These are phyloP conservation scores for Notothenia coriiceps DNA, from an alignment of 2,113 vertebrate genomes.

Conservation along the genomic window DNA sequence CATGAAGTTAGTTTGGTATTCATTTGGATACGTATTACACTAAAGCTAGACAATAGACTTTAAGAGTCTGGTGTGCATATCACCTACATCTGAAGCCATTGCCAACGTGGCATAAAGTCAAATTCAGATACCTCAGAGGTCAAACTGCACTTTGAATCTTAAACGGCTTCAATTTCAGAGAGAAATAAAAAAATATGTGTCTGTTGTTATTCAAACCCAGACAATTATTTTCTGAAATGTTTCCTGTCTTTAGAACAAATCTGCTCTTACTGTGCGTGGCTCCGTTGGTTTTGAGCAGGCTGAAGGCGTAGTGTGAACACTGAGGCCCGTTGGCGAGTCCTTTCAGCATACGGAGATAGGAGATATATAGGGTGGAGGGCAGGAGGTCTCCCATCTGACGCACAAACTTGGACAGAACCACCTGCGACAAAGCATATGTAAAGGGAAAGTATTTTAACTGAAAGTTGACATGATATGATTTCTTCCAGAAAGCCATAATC, in stretches of 20 bases:
- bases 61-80: neutral
- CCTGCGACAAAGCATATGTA: slow-evolving; percentile 81
- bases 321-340: slow-evolving; percentile 94
- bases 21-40: neutral
- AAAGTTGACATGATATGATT: too few species aligned
- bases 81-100: neutral
- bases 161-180: neutral
- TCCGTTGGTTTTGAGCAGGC: slow-evolving; percentile 96
- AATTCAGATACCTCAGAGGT: neutral
- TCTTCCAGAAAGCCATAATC: neutral
- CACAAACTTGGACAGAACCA: slow-evolving; percentile 98
- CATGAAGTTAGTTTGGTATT: neutral
- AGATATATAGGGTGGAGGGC: slow-evolving; percentile 94
- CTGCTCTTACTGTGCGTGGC: slow-evolving; percentile 90
- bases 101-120: neutral
- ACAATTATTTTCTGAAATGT: neutral
- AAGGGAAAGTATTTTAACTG: neutral
- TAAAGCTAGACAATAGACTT: neutral
- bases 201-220: neutral
- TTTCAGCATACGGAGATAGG: slow-evolving; percentile 95
- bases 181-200: neutral
- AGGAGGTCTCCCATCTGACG: slow-evolving; percentile 98
- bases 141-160: neutral
- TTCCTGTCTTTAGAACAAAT: neutral
- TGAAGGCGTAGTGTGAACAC: slow-evolving; percentile 98